Conservation (phyloP, 2,113 vertebrate genomes). For the Oncorhynchus keta region DNA sequence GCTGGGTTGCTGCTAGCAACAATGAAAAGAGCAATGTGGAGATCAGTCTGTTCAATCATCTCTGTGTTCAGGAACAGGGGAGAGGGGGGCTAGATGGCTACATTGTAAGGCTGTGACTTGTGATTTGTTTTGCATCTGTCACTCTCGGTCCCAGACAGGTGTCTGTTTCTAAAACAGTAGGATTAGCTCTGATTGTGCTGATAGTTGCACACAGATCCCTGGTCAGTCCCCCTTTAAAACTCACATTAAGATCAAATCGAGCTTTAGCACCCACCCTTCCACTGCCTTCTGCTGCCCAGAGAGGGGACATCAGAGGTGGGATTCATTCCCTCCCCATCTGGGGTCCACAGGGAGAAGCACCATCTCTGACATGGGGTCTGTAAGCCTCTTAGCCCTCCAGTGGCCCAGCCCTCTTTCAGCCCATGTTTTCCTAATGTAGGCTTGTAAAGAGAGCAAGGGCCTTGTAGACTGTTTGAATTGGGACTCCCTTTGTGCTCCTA, state of each 20-base stretch:
- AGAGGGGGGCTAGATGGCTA: constrained; percentile 29
- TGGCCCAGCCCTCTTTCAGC: constrained; percentile 88
- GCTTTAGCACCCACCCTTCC: constrained; percentile 84
- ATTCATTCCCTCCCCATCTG: constrained; percentile 82
- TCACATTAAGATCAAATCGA: constrained; percentile 87
- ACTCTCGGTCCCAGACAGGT: constrained; percentile 69
- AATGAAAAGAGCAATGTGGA: constrained; percentile 73
- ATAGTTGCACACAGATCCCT: constrained; percentile 55
- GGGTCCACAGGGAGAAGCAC: constrained; percentile 92
- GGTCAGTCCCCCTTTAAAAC: constrained; percentile 58
- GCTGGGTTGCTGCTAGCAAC: constrained; percentile 67
- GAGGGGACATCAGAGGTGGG: constrained; percentile 92
- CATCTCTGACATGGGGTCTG: constrained; percentile 94
- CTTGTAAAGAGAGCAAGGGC: constrained; percentile 89
- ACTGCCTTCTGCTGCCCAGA: constrained; percentile 94
- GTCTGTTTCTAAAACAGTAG: constrained; percentile 66
- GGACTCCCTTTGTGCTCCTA: constrained; percentile 90
- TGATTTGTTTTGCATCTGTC: constrained; percentile 65
- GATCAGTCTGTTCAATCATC: constrained; percentile 66
- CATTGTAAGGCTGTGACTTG: neutral
- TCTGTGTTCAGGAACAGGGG: constrained; percentile 43
- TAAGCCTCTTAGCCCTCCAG: constrained; percentile 97
- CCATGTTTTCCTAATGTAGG: constrained; percentile 98
- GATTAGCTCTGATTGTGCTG: constrained; percentile 70
- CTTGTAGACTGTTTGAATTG: constrained; percentile 92